Percentiles rank a stretch among this genome's conserved stretches.
Evolutionary conservation across 2,113 vertebrate species (phyloP).

Genomic region (Martes martes): DNA sequence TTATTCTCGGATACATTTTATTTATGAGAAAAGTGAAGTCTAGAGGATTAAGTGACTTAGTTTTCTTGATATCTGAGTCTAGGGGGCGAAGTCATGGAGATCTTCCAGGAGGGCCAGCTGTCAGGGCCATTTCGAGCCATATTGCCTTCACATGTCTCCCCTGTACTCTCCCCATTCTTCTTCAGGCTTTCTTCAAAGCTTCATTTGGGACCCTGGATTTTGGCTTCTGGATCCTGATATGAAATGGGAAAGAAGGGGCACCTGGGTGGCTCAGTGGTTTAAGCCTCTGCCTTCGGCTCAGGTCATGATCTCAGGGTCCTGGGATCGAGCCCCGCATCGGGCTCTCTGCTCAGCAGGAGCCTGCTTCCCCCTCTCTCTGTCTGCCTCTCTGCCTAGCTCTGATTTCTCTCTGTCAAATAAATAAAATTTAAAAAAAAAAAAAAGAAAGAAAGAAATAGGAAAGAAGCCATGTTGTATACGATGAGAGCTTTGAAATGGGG

Average conservation of each 20-base stretch:
- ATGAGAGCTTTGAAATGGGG: neutral
- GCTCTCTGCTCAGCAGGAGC: too few species aligned
- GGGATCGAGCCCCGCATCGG: too few species aligned
- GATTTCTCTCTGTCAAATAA: too few species aligned
- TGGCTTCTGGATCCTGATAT: neutral
- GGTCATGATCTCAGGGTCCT: too few species aligned
- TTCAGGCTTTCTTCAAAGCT: neutral
- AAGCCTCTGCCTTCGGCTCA: too few species aligned
- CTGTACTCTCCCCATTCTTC: neutral
- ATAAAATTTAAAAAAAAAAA: too few species aligned
- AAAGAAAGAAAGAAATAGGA: neutral
- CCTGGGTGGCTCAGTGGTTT: too few species aligned
- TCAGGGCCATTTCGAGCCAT: neutral
- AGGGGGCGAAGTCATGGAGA: neutral
- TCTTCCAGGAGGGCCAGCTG: neutral
- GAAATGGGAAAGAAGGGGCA: neutral
- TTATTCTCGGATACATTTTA: slow-evolving; percentile 45
- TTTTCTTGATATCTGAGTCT: neutral
- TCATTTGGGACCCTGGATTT: slow-evolving; percentile 26
- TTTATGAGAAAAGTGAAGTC: slow-evolving; percentile 26
- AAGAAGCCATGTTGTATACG: neutral
- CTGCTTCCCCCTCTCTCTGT: too few species aligned
- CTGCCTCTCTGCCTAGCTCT: too few species aligned
- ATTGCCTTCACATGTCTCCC: neutral
- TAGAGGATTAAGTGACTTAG: neutral